phyloP scores from a whole-genome alignment of 2,888 invertebrate species.

The Latrodectus elegans region DNA sequence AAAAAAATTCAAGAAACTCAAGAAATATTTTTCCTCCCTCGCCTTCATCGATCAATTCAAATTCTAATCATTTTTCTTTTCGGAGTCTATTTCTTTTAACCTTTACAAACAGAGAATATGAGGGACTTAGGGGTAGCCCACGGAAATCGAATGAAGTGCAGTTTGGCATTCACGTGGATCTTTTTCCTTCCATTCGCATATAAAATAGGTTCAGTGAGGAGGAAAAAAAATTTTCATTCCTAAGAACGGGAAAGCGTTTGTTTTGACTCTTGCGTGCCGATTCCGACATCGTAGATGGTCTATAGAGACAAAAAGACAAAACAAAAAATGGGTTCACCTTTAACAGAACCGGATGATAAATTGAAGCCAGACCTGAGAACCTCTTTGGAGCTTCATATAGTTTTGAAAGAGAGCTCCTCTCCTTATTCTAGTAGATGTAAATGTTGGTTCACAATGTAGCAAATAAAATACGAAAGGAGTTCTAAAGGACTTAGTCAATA shows the following conservation, averaged over 20 bases:
- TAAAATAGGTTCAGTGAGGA: slow-evolving; percentile 39
- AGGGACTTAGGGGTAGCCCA: slow-evolving; percentile 19
- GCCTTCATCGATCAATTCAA: slow-evolving; percentile 58
- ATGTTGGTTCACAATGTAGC: too few relatives aligned
- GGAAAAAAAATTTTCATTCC: slow-evolving; percentile 48
- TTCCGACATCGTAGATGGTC: slow-evolving; percentile 53
- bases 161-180: slow-evolving; percentile 56
- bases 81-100: slow-evolving; percentile 61
- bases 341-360: slow-evolving; percentile 45
- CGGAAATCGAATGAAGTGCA: slow-evolving; percentile 60
- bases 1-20: slow-evolving; percentile 64
- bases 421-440: too few relatives aligned
- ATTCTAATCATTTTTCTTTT: slow-evolving; percentile 64
- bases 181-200: slow-evolving; percentile 53
- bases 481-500: too few relatives aligned
- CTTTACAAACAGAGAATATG: slow-evolving; percentile 18
- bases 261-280: slow-evolving; percentile 52
- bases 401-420: too few relatives aligned
- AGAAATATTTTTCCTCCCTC: slow-evolving; percentile 47
- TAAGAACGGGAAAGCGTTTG: slow-evolving; percentile 52
- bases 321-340: background rate
- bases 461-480: too few relatives aligned
- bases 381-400: too few relatives aligned
- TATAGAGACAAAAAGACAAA: slow-evolving; percentile 1
- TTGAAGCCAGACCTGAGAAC: slow-evolving; percentile 43